A percentile compares a stretch with the other conserved stretches of the same genome.
These are phyloP conservation scores for Crocidura indochinensis DNA, from an alignment of 2,797 vertebrate genomes.

Conservation along the genomic window DNA sequence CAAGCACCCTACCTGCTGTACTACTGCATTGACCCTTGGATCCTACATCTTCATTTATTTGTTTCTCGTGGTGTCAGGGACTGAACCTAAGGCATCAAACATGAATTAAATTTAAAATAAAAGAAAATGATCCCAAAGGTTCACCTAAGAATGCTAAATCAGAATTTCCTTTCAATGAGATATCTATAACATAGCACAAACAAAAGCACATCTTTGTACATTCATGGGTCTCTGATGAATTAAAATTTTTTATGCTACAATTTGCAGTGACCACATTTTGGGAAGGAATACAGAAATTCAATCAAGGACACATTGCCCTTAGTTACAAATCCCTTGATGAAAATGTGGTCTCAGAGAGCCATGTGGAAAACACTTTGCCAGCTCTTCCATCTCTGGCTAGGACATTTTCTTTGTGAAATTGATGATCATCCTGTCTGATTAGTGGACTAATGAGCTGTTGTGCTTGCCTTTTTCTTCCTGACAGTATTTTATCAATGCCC, in stretches of 20 bases:
- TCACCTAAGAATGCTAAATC: no score
- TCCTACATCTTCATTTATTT: no score
- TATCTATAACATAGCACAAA: no score
- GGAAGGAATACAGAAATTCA: constrained; percentile 48
- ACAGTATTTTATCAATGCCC: constrained; percentile 74
- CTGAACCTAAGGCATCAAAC: no score
- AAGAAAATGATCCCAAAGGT: no score
- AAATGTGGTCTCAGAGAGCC: constrained; percentile 47
- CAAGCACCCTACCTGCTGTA: no score
- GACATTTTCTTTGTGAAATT: constrained; percentile 66
- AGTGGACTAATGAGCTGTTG: constrained; percentile 78
- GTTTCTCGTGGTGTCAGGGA: no score
- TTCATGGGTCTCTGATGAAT: background rate
- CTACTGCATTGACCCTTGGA: no score
- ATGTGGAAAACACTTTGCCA: constrained; percentile 19
- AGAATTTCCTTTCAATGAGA: no score
- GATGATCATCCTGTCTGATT: constrained; percentile 47
- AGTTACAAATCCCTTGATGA: constrained; percentile 59
- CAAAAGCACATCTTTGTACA: constrained; percentile 17
- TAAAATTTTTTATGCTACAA: constrained; percentile 55
- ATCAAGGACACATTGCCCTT: background rate
- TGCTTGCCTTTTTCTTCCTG: constrained; percentile 78
- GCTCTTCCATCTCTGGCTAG: constrained; percentile 35
- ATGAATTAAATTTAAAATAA: no score
- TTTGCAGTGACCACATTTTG: constrained; percentile 24